Conservation (phyloP, 2,113 vertebrate species). For the Glareola pratincola region DNA sequence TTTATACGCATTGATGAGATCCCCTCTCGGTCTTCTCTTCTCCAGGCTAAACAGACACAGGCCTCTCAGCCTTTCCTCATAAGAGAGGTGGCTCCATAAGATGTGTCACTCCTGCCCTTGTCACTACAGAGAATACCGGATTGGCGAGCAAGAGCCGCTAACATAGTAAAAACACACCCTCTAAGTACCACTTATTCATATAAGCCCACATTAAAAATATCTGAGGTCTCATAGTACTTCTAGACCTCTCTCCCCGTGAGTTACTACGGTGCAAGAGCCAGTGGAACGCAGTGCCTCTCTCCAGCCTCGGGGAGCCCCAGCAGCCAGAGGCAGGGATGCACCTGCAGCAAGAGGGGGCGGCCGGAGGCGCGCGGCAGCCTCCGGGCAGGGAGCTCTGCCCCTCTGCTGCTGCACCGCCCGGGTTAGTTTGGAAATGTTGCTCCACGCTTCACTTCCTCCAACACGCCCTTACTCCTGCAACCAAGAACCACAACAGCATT, state of each 20-base stretch:
- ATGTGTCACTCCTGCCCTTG: background rate
- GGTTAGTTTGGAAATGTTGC: fast-evolving
- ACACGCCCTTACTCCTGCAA: fast-evolving
- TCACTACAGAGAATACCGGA: background rate
- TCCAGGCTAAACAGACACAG: no score
- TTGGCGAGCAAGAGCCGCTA: background rate
- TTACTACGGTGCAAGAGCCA: background rate
- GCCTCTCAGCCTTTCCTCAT: no score
- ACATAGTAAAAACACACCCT: background rate
- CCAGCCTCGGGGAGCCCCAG: background rate
- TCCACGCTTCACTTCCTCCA: background rate
- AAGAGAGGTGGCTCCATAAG: no score
- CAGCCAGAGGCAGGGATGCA: background rate
- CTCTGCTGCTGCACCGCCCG: background rate
- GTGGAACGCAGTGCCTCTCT: background rate
- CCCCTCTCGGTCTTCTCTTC: no score
- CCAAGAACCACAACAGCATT: background rate
- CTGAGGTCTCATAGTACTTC: background rate
- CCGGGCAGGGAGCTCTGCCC: fast-evolving
- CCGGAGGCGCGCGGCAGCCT: fast-evolving
- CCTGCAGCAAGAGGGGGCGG: background rate
- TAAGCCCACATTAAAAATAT: background rate
- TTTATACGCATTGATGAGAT: no score
- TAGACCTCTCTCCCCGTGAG: background rate
- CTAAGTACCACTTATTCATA: background rate